Base-by-base conservation (phyloP, 2,113 vertebrate genomes). In the Macrotus californicus region DNA sequence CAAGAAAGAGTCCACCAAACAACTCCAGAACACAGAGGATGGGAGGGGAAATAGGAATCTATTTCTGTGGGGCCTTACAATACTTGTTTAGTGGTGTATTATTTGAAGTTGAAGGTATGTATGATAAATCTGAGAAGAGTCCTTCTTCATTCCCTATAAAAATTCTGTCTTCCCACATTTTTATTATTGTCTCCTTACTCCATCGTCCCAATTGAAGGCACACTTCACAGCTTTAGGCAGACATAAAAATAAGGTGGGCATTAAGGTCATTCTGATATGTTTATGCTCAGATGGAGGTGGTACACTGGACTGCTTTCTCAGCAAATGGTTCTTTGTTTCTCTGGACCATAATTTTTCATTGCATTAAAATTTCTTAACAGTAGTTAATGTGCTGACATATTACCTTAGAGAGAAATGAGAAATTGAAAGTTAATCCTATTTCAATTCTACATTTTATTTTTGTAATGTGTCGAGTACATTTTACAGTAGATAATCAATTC, bases 321-420 rank as follows among this genome's bases (percentile, higher is more conserved):
- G 46, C 26, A 95, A 46, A 97, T 93, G 54, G 0, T 76, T 94
- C 77, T 87, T 96, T 26, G 34, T 86, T 36, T 92, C 85, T 14
- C 67, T 69, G 41, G 64, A 64, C 50, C 82, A 80, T 91, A 94
- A 87, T 59, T 95, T 21, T 93, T 96, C 50, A 82, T 70, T 93
- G 75, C 73, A 12, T 88, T 95, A 94, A 96, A 89, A 97, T 97
- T 97, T 97, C 56, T 97, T 96, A 92, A 94, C 80, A 76, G 81
- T 85, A 92, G 19, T 96, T 97, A 96, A 96, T 97, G 77, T 84
- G 81, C 73, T 80, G 64, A 83, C 46, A 87, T 97, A 82, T 86
- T 66, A 61, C 61, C 59, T 87, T 70, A 70, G 43, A 81, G 72
- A 54, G 3, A 39, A 73, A 59, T 2, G 9, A 64, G 34, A 96